Base-by-base conservation (phyloP, 2,888 invertebrate species). In the Tipula vernalis region DNA sequence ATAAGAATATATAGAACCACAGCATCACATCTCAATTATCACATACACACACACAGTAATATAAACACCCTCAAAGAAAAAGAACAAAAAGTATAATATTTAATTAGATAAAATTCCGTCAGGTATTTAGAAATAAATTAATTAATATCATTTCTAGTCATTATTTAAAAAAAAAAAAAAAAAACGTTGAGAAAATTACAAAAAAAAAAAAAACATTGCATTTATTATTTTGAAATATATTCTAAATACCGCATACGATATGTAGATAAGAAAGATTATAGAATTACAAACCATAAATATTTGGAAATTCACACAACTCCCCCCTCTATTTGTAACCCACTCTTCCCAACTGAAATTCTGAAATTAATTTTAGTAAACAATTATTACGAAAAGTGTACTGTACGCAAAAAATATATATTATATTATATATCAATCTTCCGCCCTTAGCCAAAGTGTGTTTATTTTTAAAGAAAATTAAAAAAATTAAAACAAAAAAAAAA, bases 371-470 rank as follows among this genome's bases (percentile, higher is more conserved):
- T 86, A 57, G 44, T 85, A 83, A 86, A 12, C 18, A 86, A 83
- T 42, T 28, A 51, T n/a, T 85, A 71, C 71, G 12, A 71, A 71
- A 71, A 71, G 71, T 71, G 71, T 71, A 71, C 71, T 71, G 71
- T 71, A 71, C 71, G 71, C 71, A 71, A 28, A 71, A 71, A 71
- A 71, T 86, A 86, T 51, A 86, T 28, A 86, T 84, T 39, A 87
- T 86, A 86, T 36, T 71, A 86, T 87, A 87, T 71, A 86, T 86
- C 86, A 87, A 87, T 86, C 87, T 87, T 88, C 87, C 88, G 87
- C 87, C 88, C 88, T 87, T 88, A 88, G 88, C 88, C 88, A 88
- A 88, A 88, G 88, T 88, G 87, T 88, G 87, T 87, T 87, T 87
- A 86, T 86, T 87, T 57, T 71, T 36, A 41, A 86, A 47, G 13